These are phyloP conservation scores for Drepanosiphum platanoidis DNA, from an alignment of 2,888 invertebrate species.

Conservation along the genomic window DNA sequence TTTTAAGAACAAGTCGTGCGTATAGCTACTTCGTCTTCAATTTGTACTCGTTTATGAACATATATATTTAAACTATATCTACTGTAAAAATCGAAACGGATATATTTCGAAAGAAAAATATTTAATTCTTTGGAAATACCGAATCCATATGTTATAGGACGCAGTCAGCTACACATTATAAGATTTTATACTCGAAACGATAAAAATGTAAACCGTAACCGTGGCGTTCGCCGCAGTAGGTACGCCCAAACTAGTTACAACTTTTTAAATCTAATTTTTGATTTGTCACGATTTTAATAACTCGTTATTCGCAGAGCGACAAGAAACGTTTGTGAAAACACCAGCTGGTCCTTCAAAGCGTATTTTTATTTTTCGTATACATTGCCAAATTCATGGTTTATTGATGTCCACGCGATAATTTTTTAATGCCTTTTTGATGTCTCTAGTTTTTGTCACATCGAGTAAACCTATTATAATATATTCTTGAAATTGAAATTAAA, in stretches of 20 bases:
- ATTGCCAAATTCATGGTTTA: slow-evolving; percentile 9
- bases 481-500: not conserved
- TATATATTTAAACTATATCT: too few species aligned
- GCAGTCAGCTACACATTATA: too few species aligned
- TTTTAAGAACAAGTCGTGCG: too few species aligned
- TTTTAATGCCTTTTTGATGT: slow-evolving; percentile 34
- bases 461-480: slow-evolving; percentile 5
- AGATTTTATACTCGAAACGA: too few species aligned
- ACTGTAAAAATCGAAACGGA: too few species aligned
- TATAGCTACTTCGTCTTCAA: too few species aligned
- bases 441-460: not conserved
- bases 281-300: not conserved
- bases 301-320: not conserved
- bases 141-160: too few species aligned
- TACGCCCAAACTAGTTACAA: not conserved
- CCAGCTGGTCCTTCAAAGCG: slow-evolving; percentile 15
- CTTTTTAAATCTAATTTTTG: not conserved
- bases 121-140: too few species aligned
- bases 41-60: too few species aligned
- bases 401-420: not conserved
- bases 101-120: too few species aligned
- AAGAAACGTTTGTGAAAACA: not conserved
- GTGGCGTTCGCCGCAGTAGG: not conserved
- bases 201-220: not conserved
- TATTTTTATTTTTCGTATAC: not conserved